Evolutionary conservation across 1,140 invertebrate species (phyloP), one percentile per base, ranked within the genome.

Genomic region (Ceratoteleas bidentatus): DNA sequence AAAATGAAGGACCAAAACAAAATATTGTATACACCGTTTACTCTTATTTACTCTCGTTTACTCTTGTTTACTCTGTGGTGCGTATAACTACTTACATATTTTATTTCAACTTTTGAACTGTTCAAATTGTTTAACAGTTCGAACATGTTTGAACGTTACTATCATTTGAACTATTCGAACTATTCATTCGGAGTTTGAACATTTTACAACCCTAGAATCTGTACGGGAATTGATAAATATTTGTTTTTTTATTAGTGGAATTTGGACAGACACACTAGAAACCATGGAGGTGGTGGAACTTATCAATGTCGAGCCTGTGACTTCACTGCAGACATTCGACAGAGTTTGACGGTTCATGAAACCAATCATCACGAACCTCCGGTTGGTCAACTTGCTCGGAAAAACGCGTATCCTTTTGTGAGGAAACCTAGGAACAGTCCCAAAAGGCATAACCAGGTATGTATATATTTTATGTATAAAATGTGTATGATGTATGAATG

Each of bases 271-370:
- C 97, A 99, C 87, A 96, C 96, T 91, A 95, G 96, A 88, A 98
- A 98, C 87, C 98, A 99, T 87, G 95, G 94, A 47, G 96, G 96
- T 0, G 94, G 93, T 15, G 96, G 96, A 11, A 94, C 94, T 60
- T 97, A 96, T 90, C 94, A 95, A 85, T 99, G 98, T 90, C 94
- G 94, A 13, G 94, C 96, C 72, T 99, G 98, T 90, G 97, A 96
- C 87, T 99, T 98, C 89, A 96, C 96, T 0, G 96, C 97, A 10
- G 96, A 97, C 85, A 98, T 97, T 83, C 97, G 97, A 86, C 97
- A 98, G 86, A 97, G 96, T 88, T 91, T 98, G 66, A 98, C 96
- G 0, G 96, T 98, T 16, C 97, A 99, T 88, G 95, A 98, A 87
- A 96, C 96, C 91, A 96, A 97, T 91, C 96, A 97, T 87, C 96